Evolutionary conservation across 2,888 invertebrate genomes (phyloP), one percentile per base, ranked within the genome.

Genomic region (Acronicta leporina): DNA sequence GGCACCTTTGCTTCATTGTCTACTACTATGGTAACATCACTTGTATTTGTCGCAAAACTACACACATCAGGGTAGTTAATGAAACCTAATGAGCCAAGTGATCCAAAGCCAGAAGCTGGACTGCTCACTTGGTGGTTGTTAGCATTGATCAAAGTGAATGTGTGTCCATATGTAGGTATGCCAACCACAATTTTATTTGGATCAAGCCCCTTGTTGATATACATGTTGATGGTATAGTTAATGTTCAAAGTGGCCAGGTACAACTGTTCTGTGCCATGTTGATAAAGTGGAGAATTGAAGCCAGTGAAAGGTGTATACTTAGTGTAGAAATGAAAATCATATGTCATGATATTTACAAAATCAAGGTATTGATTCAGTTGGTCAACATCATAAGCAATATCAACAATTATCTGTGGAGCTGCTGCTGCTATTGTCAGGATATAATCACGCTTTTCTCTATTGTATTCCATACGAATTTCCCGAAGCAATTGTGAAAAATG

Each of bases 271-370:
- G 90, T 89, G 9, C 90, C 79, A 7, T 95, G 92, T 0, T 95
- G 90, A 84, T 95, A 97, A 4, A 99, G 89, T 0, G 98, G 98
- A 0, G 98, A 95, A 89, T 99, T 98, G 13, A 98, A 92, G 0
- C 97, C 97, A 15, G 98, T 98, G 74, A 98, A 96, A 0, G 98
- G 98, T 1, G 97, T 96, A 65, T 95, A 95, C 85, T 95, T 95
- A 5, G 96, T 95, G 82, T 95, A 98, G 81, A 96, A 97, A 87
- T 98, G 98, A 82, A 96, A 98, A 87, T 99, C 98, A 84, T 99
- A 99, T 0, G 97, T 95, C 98, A 98, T 98, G n/a, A 99, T 83
- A 87, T 98, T 98, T 0, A 98, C 95, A 91, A 96, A 98, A 87
- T 98, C 98, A 0, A 97, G 96, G 84, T 97, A 98, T 95, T 96